Evolutionary conservation across 2,797 vertebrate genomes (phyloP), one percentile per base, ranked within the genome.

Genomic region (Gambelia wislizenii): DNA sequence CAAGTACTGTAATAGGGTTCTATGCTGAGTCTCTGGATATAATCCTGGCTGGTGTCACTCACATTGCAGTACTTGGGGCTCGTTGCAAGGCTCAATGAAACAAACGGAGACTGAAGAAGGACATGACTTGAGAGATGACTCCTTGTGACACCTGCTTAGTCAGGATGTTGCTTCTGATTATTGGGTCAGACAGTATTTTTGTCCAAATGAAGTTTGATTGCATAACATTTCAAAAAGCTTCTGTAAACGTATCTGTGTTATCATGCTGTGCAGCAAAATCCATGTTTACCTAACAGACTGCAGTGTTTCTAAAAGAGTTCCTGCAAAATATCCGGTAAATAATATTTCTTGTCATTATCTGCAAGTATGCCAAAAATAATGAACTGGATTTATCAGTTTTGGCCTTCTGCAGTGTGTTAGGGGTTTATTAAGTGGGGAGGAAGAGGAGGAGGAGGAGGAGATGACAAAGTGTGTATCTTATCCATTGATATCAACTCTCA

Each of bases 281-380:
- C 44, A 12, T 83, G 90, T 93, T 91, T 88, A 86, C 69, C 87
- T 92, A 94, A 81, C 8, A 90, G 87, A 61, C 80, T 87, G 75
- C 49, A 0, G 0, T 36, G 67, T 87, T 87, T 91, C 87, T 47
- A 67, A 87, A 91, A 87, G 18, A 77, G 1, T 82, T 84, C 76
- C 87, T 84, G 56, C 44, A 89, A 49, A 79, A 92, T 89, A 90
- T 89, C 83, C 92, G 85, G 87, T 80, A 93, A 95, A 89, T 82
- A 93, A 83, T 89, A 86, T 78, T 88, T 90, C 33, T 87, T 92
- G 91, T 91, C 90, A 92, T 91, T 92, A 92, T 91, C 86, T 1
- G 87, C 89, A 87, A 25, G 16, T 70, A 77, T 92, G 94, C 93
- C 95, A 95, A 95, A 94, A 95, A 90, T 83, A 94, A 96, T 90